These are phyloP conservation scores for Mallotus villosus DNA, from an alignment of 2,797 vertebrate genomes.

Conservation along the genomic window DNA sequence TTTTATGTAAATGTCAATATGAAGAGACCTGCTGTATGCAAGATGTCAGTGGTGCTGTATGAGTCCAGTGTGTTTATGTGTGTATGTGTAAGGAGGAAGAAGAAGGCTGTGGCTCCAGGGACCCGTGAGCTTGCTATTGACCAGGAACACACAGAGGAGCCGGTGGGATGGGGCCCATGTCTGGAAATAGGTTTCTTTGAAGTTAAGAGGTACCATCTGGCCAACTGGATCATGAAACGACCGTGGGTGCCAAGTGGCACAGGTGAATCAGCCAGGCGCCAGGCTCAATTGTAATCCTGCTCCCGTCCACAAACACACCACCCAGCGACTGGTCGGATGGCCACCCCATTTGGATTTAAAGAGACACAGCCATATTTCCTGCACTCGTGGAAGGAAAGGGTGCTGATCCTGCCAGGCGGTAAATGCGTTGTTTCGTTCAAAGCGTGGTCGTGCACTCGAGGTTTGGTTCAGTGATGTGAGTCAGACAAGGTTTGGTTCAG, in stretches of 20 bases:
- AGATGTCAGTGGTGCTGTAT: too few relatives aligned
- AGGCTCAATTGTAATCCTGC: not conserved
- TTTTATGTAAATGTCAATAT: too few relatives aligned
- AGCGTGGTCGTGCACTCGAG: too few relatives aligned
- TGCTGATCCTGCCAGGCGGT: too few relatives aligned
- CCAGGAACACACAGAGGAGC: not conserved
- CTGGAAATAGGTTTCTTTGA: constrained; percentile 19
- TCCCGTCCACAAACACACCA: not conserved
- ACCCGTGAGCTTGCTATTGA: not conserved
- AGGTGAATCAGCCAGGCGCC: not conserved
- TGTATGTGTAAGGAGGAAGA: too few relatives aligned
- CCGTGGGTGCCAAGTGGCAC: not conserved
- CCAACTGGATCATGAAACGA: not conserved
- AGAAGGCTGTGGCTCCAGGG: too few relatives aligned
- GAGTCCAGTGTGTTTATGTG: too few relatives aligned
- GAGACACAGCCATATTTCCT: not conserved
- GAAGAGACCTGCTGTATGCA: too few relatives aligned
- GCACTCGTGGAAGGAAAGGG: too few relatives aligned
- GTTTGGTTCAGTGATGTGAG: too few relatives aligned
- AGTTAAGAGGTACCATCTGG: constrained; percentile 16
- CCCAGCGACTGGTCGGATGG: not conserved
- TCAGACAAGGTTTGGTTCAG: too few relatives aligned
- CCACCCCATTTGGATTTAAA: not conserved
- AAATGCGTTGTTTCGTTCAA: too few relatives aligned
- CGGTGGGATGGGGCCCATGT: not conserved